Evolutionary conservation across 2,797 vertebrate species (phyloP), one percentile per base, ranked within the genome.

Genomic region (Garrulus glandarius): DNA sequence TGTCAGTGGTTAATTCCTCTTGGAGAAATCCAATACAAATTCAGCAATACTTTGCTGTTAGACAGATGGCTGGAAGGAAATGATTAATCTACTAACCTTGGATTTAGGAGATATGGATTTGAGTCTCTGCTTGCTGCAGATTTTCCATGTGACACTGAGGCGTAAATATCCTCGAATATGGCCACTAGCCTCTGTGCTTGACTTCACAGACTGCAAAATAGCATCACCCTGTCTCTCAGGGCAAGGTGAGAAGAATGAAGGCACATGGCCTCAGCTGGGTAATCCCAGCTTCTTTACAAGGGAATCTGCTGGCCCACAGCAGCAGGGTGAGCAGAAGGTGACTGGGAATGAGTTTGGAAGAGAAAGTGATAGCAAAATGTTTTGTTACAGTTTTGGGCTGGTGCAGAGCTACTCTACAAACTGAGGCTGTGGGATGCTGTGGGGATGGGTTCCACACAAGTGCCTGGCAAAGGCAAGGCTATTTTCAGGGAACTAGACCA

Each of bases 31-130:
- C 80, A 84, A 67, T 84, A 84, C 47, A 90, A 86, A 91, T 84
- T 89, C 93, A 94, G 74, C 76, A 92, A 84, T 63, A 60, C 49
- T 93, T 92, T 82, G 63, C 68, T 76, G 63, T 77, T 77, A 56
- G 94, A 90, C 94, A 97, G 94, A 88, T 90, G 83, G 80, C 74
- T 94, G 93, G 90, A 94, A 90, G 92, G 80, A 93, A 94, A 92
- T 84, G 53, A 96, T 96, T 95, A 92, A 95, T 96, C 94, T 97
- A 88, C 95, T 95, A 94, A 94, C 95, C 92, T 97, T 95, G 95
- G 87, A 91, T 96, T 94, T 94, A 85, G 84, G 93, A 95, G 87
- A 95, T 95, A 94, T 29, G 59, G 83, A 89, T 93, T 93, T 61
- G 10, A 92, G 92, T 84, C 88, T 79, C 72, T 79, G 87, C 87